Base-by-base conservation (phyloP, 1,140 invertebrate genomes). In the Belonocnema kinseyi region DNA sequence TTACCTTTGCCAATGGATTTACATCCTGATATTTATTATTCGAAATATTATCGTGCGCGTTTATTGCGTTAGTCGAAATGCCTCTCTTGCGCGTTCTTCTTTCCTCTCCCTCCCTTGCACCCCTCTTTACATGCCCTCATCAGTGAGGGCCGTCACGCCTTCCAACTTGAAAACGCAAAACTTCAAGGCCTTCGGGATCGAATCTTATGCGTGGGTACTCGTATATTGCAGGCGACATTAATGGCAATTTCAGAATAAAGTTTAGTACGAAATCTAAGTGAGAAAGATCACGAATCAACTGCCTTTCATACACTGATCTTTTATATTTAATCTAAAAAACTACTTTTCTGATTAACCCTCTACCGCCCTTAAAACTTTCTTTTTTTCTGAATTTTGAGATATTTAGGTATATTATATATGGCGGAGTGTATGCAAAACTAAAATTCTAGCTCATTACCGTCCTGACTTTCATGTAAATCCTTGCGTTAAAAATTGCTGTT, bases 1-100 rank as follows among this genome's bases (percentile, higher is more conserved):
- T 90, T 90, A 90, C 87, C 87, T 89, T 88, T 89, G 88, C 90
- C 90, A 91, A 91, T 90, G 89, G 89, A 91, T 91, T 91, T 91
- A 91, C 89, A 91, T 91, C 88, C 84, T 86, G 86, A 90, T 91
- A 91, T 91, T 91, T 91, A 91, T 91, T 91, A 90, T 91, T 88
- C 88, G 88, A 70, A 90, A 90, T 91, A 91, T 91, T 91, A 91
- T 90, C 89, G 88, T 86, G 85, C 82, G 86, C 85, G 84, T 90
- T 91, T 91, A 91, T 91, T 90, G 88, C 89, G 88, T 88, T 90
- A 89, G 79, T 80, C 81, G 52, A 82, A 82, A 82, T 82, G 79
- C 66, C 26, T n/a, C 11, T n/a, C 10, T 46, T 26, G 17, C 8
- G 21, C 21, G 12, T 58, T 75, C 54, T 53, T 51, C 50, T 46